Evolutionary conservation across 2,113 vertebrate genomes (phyloP).

Genomic region (Cacatua alba): DNA sequence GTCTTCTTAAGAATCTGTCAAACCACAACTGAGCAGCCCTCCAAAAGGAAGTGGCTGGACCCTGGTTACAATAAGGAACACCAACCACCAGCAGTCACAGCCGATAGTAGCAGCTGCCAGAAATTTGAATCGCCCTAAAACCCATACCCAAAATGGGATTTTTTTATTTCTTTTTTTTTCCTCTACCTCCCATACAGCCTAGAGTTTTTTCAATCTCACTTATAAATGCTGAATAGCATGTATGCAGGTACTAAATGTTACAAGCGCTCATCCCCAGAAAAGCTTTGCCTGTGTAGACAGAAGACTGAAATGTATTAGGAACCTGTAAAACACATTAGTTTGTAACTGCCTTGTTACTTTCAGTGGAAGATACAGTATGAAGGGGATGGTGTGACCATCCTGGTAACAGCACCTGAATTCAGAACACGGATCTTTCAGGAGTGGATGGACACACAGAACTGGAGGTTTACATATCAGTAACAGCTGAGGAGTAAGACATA

Average conservation of each 20-base stretch:
- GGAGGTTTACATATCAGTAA: not conserved
- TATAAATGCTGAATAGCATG: not conserved
- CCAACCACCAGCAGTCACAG: not conserved
- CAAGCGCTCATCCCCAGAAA: not conserved
- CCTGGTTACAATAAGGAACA: not conserved
- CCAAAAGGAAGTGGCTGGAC: not conserved
- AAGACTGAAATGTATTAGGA: not conserved
- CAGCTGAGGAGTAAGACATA: not conserved
- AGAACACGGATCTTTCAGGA: not conserved
- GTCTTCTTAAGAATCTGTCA: conserved; percentile 21
- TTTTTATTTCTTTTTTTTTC: not conserved
- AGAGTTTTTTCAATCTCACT: not conserved
- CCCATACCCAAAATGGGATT: not conserved
- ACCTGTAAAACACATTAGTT: not conserved
- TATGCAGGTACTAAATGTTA: not conserved
- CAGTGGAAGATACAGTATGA: not conserved
- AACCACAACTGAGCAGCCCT: not conserved
- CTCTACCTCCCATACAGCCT: not conserved
- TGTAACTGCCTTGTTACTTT: not conserved
- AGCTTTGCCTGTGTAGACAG: not conserved
- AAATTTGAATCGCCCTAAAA: not conserved
- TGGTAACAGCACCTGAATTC: not conserved
- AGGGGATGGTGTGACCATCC: not conserved
- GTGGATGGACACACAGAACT: not conserved
- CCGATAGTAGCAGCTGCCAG: not conserved